A percentile compares a stretch with the other conserved stretches of the same genome.
phyloP scores from a whole-genome alignment of 2,888 invertebrate species.

The Drosophila birchii region DNA sequence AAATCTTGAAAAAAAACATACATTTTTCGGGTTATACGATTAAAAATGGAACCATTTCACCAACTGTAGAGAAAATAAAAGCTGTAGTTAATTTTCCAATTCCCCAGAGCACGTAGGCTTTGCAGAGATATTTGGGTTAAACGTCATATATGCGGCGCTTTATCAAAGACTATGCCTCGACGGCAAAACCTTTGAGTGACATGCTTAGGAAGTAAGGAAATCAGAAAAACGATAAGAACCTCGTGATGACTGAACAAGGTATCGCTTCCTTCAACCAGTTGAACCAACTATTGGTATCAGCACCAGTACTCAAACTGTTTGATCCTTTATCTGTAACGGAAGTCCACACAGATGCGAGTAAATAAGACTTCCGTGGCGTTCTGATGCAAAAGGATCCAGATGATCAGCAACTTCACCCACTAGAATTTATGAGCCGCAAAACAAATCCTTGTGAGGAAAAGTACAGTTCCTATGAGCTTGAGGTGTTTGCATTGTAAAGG shows the following conservation, averaged over 20 bases:
- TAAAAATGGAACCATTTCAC: too few species aligned
- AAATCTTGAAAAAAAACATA: too few species aligned
- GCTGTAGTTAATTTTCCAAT: slow-evolving; percentile 5
- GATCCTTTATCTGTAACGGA: too few species aligned
- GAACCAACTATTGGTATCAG: not conserved
- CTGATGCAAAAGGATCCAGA: slow-evolving; percentile 31
- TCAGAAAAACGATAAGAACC: not conserved
- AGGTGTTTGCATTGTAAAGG: slow-evolving; percentile 3
- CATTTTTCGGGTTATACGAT: not conserved
- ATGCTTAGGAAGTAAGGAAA: not conserved
- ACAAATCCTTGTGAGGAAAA: slow-evolving; percentile 41
- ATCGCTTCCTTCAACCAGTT: not conserved
- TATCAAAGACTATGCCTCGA: not conserved
- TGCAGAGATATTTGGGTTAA: not conserved
- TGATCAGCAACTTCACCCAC: slow-evolving; percentile 22
- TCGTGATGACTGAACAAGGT: slow-evolving; percentile 16
- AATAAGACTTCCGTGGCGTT: slow-evolving; percentile 32
- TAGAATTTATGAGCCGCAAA: slow-evolving; percentile 36
- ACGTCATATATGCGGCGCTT: slow-evolving; percentile 4
- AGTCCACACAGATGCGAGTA: too few species aligned
- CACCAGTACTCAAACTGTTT: not conserved
- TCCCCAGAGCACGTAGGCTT: not conserved
- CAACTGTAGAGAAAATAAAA: not conserved
- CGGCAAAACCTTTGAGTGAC: not conserved
- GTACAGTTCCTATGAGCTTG: slow-evolving; percentile 64